phyloP scores from a whole-genome alignment of 2,797 vertebrate species.

The Philypnodon macrostomus region DNA sequence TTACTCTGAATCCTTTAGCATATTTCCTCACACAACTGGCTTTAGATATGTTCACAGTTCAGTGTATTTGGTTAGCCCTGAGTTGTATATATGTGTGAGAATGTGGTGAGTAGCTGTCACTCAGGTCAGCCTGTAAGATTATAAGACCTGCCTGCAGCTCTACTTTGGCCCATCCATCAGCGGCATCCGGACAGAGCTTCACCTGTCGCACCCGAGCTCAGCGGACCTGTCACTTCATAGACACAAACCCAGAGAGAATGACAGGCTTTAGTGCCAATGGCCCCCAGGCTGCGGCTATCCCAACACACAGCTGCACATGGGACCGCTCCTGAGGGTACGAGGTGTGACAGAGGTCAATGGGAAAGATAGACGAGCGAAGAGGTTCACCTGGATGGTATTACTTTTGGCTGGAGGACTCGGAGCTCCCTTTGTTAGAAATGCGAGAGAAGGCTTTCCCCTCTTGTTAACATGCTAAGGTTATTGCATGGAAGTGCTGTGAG shows the following conservation, averaged over 20 bases:
- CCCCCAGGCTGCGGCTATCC: conserved; percentile 28
- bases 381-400: conserved; percentile 62
- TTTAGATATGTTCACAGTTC: conserved; percentile 28
- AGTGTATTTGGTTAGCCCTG: too few species aligned
- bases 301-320: conserved; percentile 46
- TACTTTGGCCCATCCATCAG: conserved; percentile 31
- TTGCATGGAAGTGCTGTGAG: conserved; percentile 37
- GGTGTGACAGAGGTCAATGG: conserved; percentile 58
- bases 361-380: conserved; percentile 23
- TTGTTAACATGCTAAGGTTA: conserved; percentile 18
- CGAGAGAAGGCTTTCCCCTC: conserved; percentile 27
- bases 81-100: conserved; percentile 26
- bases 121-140: conserved; percentile 29
- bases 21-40: conserved; percentile 46
- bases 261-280: conserved; percentile 32
- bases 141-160: conserved; percentile 38
- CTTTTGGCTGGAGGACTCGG: conserved; percentile 30
- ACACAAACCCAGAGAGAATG: conserved; percentile 22
- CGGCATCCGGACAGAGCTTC: conserved; percentile 14
- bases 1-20: conserved; percentile 21
- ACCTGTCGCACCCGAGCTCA: conserved; percentile 50
- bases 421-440: conserved; percentile 44
- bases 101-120: conserved; percentile 39
- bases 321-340: conserved; percentile 30
- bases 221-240: conserved; percentile 43